Base-by-base conservation (phyloP, 35 echinoderm and acorn worm genomes). In the Holothuria glaberrima region DNA sequence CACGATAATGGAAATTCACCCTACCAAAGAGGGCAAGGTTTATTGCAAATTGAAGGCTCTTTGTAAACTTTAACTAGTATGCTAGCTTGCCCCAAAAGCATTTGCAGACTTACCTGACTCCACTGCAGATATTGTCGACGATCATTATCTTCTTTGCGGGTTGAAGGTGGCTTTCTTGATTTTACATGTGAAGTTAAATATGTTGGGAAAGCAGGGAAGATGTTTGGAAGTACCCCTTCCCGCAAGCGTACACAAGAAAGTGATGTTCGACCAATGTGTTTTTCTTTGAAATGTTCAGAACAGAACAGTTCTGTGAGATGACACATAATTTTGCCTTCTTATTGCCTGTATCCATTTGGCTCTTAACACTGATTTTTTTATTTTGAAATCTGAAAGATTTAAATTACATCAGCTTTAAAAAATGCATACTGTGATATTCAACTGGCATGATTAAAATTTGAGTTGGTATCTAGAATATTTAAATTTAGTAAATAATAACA, bases 341-440 rank as follows among this genome's bases (percentile, higher is more conserved):
- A 65, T 65, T 65, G 61, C 61, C 61, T 65, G 61, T 65, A 65
- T 65, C 61, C 61, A 65, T 65, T 65, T 65, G 61, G 61, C 61
- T 65, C 61, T 46, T 10, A 46, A 46, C 10, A 10, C 44, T 46
- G 44, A 46, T 46, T 46, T 10, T 65, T 65, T 65, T 65, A n/a
- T n/a, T n/a, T n/a, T 4, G 61, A 65, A 65, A 65, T 65, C 61
- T 65, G 61, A 65, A 65, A 65, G 61, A 28, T 65, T 28, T 6
- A 65, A 65, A 16, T 4, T 65, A 65, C 20, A 28, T 28, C 27
- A 65, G 44, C 10, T 46, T 46, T 46, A 46, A 46, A 46, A 46
- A 5, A 46, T 46, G 44, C 44, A 46, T 46, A 46, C 10, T 46
- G 44, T 46, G 44, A 5, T 46, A 46, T 46, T 5, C 44, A 46